Evolutionary conservation across 1,140 invertebrate genomes (phyloP), one percentile per base, ranked within the genome.

Genomic region (Microplitis mediator): DNA sequence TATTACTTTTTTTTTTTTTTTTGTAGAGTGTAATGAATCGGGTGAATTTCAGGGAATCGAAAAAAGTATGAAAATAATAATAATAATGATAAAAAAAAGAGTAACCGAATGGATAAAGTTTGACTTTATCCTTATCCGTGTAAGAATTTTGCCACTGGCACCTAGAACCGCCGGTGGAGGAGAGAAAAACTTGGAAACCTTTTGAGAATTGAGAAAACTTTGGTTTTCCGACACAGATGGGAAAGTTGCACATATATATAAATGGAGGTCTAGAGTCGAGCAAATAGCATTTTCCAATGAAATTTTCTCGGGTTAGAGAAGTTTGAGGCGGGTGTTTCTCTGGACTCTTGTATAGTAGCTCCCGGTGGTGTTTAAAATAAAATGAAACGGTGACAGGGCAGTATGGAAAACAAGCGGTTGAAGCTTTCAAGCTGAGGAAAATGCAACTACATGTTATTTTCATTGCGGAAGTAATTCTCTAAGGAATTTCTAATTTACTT

Each of bases 61-160:
- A 45, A 66, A 51, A 66, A 66, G 45, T 32, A 51, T 14, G 39
- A 66, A 66, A 66, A 66, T 36, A 23, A 23, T 9, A 51, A 66
- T 45, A 66, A 31, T 23, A 45, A 6, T 11, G 5, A 45, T 9
- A 45, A 45, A 45, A 45, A 45, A 45, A 45, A 45, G 51, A 36
- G 67, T 60, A 60, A 36, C 39, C 35, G 67, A 69, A 60, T 69
- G 56, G 54, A 61, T 36, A 69, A 69, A 69, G 56, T 69, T 69
- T 51, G 68, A 45, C 68, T 69, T 69, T 69, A 69, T 69, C 66
- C 66, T 23, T 23, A 69, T 58, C 58, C 34, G 45, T 62, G 16
- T 58, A 23, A 34, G 68, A 69, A 36, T 69, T 69, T 69, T 50
- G n/a, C 23, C 16, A 35, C n/a, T 32, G 36, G 6, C 50, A 68